Evolutionary conservation across 2,888 invertebrate genomes (phyloP).

Genomic region (Tinea semifulvella): DNA sequence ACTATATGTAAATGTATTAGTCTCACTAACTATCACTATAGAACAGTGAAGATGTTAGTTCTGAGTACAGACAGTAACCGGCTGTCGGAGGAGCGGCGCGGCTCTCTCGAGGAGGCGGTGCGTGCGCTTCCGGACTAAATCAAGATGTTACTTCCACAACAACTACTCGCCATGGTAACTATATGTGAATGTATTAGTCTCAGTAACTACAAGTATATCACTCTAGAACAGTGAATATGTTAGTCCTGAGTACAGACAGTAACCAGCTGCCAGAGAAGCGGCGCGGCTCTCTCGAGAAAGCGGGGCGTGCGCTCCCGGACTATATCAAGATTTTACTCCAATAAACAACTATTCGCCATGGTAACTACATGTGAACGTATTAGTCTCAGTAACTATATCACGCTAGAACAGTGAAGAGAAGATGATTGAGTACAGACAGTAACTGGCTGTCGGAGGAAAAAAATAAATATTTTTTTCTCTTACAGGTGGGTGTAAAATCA

Average conservation of each 20-base stretch:
- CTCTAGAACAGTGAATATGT: conserved; percentile 54
- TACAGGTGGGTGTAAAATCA: conserved; percentile 53
- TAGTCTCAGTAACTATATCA: too few species aligned
- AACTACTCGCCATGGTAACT: conserved; percentile 49
- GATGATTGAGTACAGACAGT: conserved; percentile 52
- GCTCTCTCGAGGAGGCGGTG: conserved; percentile 53
- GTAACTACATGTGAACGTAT: too few species aligned
- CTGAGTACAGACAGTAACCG: conserved; percentile 54
- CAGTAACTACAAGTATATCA: too few species aligned
- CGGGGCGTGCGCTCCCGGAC: conserved; percentile 52
- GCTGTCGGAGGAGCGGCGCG: conserved; percentile 39
- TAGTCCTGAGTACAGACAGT: conserved; percentile 52
- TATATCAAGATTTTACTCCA: conserved; percentile 53
- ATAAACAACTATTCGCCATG: conserved; percentile 49
- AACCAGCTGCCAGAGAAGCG: conserved; percentile 49
- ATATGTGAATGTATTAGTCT: too few species aligned
- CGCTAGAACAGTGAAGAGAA: conserved; percentile 59
- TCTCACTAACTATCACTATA: too few species aligned
- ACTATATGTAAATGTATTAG: too few species aligned
- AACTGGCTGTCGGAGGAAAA: conserved; percentile 43
- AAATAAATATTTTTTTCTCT: too few species aligned
- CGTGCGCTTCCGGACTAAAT: conserved; percentile 54
- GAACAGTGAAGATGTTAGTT: conserved; percentile 53
- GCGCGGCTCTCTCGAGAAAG: conserved; percentile 51
- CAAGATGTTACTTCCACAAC: conserved; percentile 49